Conservation (phyloP, 2,113 vertebrate species). For the Chunga burmeisteri region DNA sequence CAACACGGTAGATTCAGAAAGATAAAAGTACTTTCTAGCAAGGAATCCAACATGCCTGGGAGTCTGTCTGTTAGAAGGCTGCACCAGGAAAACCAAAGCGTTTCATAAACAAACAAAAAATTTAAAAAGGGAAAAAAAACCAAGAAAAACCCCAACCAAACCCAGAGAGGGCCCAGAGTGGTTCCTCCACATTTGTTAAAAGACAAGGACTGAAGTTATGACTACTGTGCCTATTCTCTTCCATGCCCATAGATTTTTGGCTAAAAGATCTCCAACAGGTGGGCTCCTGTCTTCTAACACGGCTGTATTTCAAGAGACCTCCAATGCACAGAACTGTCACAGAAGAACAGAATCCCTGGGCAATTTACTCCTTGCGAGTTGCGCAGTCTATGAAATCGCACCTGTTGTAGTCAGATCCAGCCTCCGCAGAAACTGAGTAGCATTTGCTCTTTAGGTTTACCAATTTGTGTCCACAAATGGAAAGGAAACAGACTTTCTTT, state of each 20-base stretch:
- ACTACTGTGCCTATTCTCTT: neutral
- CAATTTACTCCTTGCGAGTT: neutral
- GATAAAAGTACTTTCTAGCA: neutral
- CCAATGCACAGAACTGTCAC: neutral
- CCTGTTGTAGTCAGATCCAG: fast-evolving
- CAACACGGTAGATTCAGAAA: neutral
- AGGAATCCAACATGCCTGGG: neutral
- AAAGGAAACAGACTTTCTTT: neutral
- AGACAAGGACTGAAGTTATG: neutral
- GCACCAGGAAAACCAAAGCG: neutral
- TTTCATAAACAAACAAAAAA: neutral
- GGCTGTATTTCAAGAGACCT: neutral
- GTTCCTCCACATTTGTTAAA: neutral
- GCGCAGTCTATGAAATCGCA: neutral
- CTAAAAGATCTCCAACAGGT: neutral
- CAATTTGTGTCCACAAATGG: neutral
- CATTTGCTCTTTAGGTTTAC: neutral
- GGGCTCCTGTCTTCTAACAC: neutral
- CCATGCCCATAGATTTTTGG: neutral
- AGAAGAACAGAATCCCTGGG: neutral
- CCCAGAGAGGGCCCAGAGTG: neutral
- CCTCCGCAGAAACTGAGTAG: neutral
- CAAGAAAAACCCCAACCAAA: neutral
- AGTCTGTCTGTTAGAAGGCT: neutral
- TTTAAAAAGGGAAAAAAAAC: neutral